Evolutionary conservation across 2,888 invertebrate genomes (phyloP).

Genomic region (Calameuta filiformis): DNA sequence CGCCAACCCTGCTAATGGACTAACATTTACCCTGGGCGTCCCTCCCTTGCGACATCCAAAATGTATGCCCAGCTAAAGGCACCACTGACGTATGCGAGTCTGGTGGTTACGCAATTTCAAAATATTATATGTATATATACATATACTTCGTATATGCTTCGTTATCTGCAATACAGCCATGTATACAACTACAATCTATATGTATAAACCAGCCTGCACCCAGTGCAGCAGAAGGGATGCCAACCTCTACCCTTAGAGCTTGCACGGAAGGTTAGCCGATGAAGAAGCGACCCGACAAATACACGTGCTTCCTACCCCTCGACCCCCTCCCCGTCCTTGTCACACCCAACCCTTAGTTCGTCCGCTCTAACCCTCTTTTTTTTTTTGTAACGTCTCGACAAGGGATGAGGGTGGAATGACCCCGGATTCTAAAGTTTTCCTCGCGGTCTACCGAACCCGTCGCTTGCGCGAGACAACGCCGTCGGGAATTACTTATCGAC

Average conservation of each 20-base stretch:
- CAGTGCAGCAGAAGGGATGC: not conserved
- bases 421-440: not conserved
- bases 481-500: not conserved
- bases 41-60: conserved; percentile 7
- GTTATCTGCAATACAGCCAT: not conserved
- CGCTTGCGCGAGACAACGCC: not conserved
- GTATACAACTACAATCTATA: not conserved
- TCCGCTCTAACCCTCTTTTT: not conserved
- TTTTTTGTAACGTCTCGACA: not conserved
- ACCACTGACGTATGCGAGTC: not conserved
- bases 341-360: not conserved
- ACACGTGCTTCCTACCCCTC: not conserved
- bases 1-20: conserved; percentile 16
- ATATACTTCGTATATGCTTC: not conserved
- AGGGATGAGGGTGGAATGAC: not conserved
- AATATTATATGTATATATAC: not conserved
- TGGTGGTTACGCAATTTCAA: not conserved
- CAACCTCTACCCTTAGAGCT: not conserved
- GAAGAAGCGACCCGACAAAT: not conserved
- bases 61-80: conserved; percentile 6
- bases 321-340: not conserved
- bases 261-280: not conserved
- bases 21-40: conserved; percentile 12
- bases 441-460: not conserved
- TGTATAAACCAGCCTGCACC: not conserved